Evolutionary conservation across 2,888 invertebrate genomes (phyloP).

Genomic region (Calameuta filiformis): DNA sequence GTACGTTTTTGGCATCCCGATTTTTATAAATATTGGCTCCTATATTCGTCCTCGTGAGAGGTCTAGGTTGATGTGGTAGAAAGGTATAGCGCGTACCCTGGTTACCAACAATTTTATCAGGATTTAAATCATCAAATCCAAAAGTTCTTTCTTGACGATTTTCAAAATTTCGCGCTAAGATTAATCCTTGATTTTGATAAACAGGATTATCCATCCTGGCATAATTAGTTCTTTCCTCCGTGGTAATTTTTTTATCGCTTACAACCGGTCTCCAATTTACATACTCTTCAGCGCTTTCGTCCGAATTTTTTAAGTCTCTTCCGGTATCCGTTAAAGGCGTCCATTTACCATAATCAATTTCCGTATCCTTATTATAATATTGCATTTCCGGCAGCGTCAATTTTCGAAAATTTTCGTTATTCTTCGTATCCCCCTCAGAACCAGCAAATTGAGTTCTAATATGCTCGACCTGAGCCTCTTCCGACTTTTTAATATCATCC

Average conservation of each 20-base stretch:
- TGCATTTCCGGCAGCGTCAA: neutral
- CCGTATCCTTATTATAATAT: conserved; percentile 8
- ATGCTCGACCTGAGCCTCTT: conserved; percentile 41
- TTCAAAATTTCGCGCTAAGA: conserved; percentile 37
- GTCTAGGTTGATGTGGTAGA: conserved; percentile 48
- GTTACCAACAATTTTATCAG: conserved; percentile 12
- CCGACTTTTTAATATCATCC: conserved; percentile 32
- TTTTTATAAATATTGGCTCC: conserved; percentile 62
- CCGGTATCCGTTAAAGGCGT: conserved; percentile 48
- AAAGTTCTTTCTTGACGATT: conserved; percentile 37
- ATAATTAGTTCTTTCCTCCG: conserved; percentile 35
- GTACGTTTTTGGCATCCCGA: conserved; percentile 69
- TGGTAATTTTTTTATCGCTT: conserved; percentile 68
- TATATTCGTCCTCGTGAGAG: conserved; percentile 52
- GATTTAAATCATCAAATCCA: conserved; percentile 17
- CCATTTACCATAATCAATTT: conserved; percentile 52
- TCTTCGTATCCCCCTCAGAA: conserved; percentile 2
- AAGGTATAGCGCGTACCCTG: conserved; percentile 37
- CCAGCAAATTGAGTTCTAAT: conserved; percentile 30
- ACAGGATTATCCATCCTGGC: conserved; percentile 22
- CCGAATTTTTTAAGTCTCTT: conserved; percentile 30
- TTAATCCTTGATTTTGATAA: conserved; percentile 22
- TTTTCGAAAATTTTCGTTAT: neutral
- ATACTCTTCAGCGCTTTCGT: conserved; percentile 37
- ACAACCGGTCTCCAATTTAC: conserved; percentile 69